phyloP scores from a whole-genome alignment of 2,113 vertebrate species.

The Origma solitaria region DNA sequence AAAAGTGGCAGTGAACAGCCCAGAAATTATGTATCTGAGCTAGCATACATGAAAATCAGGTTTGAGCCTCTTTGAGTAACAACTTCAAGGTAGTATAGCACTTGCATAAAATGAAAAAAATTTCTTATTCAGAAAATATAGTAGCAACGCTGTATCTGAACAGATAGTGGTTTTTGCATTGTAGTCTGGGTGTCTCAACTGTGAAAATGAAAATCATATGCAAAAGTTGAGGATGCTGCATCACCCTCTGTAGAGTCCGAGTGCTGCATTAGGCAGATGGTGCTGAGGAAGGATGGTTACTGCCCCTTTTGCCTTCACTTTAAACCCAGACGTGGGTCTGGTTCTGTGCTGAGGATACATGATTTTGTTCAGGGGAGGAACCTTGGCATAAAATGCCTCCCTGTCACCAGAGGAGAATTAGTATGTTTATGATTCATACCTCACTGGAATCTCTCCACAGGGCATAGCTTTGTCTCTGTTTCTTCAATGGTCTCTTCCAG shows the following conservation, averaged over 20 bases:
- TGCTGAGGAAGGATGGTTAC: not conserved
- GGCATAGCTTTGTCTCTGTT: not conserved
- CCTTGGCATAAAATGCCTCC: not conserved
- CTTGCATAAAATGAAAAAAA: not conserved
- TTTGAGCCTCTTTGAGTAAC: not conserved
- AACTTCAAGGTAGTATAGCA: not conserved
- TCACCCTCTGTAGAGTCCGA: not conserved
- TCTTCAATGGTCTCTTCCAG: not conserved
- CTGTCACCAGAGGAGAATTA: not conserved
- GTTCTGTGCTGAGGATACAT: not conserved
- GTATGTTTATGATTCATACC: accelerated
- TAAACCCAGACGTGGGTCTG: not conserved
- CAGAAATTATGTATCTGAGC: not conserved
- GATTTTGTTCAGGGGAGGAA: not conserved
- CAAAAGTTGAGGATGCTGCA: not conserved
- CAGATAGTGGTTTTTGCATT: not conserved
- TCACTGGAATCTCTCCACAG: not conserved
- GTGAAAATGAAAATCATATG: not conserved
- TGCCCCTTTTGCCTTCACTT: not conserved
- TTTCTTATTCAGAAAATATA: not conserved
- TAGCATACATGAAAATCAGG: not conserved
- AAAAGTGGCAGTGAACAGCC: not conserved
- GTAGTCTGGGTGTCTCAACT: accelerated
- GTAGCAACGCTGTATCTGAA: not conserved
- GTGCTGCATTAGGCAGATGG: not conserved